Percentiles rank a stretch among this genome's conserved stretches.
Conservation (phyloP, 2,113 vertebrate species). For the Oplegnathus fasciatus region DNA sequence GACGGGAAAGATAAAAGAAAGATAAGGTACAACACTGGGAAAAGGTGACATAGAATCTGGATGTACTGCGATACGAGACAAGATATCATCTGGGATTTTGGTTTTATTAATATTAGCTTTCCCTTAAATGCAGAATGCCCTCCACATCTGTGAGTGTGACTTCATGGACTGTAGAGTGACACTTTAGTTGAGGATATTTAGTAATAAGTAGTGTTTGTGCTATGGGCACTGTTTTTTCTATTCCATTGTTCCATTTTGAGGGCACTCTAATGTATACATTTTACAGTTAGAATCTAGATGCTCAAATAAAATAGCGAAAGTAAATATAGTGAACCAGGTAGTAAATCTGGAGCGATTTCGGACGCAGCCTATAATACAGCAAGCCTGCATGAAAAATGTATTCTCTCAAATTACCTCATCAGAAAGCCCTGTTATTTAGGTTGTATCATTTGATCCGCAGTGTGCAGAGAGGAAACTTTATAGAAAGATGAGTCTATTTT, state of each 20-base stretch:
- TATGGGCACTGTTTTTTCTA: not conserved
- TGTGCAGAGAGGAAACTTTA: not conserved
- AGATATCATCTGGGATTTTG: constrained; percentile 4
- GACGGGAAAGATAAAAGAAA: not conserved
- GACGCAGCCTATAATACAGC: not conserved
- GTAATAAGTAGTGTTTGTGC: not conserved
- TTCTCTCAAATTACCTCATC: not conserved
- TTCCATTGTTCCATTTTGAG: too few relatives aligned
- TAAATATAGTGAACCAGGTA: not conserved
- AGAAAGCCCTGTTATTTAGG: not conserved
- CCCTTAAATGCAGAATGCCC: not conserved
- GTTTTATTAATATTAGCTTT: constrained; percentile 20
- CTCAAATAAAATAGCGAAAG: not conserved
- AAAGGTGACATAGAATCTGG: not conserved
- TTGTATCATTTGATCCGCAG: not conserved
- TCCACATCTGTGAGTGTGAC: constrained; percentile 1
- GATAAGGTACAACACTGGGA: not conserved
- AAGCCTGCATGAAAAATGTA: not conserved
- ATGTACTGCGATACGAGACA: constrained; percentile 5
- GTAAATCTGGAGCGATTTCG: not conserved
- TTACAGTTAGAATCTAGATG: not conserved
- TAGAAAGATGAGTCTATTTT: not conserved
- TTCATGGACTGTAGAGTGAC: not conserved
- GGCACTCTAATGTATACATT: not conserved
- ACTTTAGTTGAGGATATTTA: constrained; percentile 4